Percentiles rank a stretch among this genome's conserved stretches.
Conservation (phyloP, 2,888 invertebrate species). For the Drosophila picticornis region DNA sequence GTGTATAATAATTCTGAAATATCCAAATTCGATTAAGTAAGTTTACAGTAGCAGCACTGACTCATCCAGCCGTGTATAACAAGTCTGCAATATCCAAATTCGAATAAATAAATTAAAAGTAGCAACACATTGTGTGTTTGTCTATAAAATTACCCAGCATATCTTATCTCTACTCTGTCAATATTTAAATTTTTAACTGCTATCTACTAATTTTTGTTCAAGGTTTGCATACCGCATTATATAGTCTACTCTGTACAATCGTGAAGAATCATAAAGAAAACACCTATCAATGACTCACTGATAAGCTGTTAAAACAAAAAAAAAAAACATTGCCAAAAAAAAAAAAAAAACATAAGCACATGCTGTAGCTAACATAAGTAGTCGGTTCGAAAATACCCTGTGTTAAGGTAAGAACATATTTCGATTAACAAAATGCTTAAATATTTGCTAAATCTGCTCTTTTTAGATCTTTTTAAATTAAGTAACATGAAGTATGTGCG, state of each 20-base stretch:
- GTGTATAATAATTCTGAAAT: conserved; percentile 83
- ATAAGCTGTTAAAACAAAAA: conserved; percentile 33
- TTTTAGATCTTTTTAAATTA: not conserved
- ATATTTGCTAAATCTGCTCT: not conserved
- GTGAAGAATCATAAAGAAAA: not conserved
- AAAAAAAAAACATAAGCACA: not conserved
- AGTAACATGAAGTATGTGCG: not conserved
- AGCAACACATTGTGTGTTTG: not conserved
- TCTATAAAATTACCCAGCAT: not conserved
- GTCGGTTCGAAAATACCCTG: conserved; percentile 25
- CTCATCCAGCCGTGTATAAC: conserved; percentile 85
- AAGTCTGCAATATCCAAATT: conserved; percentile 70
- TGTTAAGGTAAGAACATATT: not conserved
- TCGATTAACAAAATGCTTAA: not conserved
- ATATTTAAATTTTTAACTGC: conserved; percentile 2
- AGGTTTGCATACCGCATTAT: not conserved
- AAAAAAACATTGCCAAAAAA: conserved; percentile 12
- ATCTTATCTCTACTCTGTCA: conserved; percentile 13
- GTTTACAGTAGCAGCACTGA: conserved; percentile 44
- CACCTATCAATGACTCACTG: conserved; percentile 45
- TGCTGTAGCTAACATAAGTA: not conserved
- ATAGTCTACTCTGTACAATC: not conserved
- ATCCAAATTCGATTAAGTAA: not conserved
- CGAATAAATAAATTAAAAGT: not conserved
- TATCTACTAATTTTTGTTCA: not conserved